Evolutionary conservation across 92 coral and sea anemone species (phyloP), one percentile per base, ranked within the genome.

Genomic region (Hydrozoanthus gracilis): DNA sequence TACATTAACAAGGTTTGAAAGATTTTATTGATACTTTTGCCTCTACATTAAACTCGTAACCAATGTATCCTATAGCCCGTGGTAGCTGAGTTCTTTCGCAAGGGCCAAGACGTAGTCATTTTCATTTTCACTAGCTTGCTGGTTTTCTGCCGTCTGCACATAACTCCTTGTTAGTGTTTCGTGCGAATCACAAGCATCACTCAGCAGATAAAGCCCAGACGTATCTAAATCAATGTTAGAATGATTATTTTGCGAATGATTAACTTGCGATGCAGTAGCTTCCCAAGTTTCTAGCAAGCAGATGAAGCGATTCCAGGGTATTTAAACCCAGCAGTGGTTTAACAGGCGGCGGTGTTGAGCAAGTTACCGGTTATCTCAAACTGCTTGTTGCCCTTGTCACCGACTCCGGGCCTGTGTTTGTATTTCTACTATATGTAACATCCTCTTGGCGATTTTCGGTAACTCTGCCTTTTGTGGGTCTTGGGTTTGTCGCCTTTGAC

Each of bases 291-390:
- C 78, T 50, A 73, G 76, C 7, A 65, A 71, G 76, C 76, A 71
- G 50, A 71, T 71, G 76, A 44, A 71, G 76, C 48, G 50, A 35
- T 45, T 71, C 76, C 76, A 46, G 78, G 56, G 74, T 69, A 69
- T 69, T 69, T 69, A 27, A 69, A 69, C 15, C 74, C 74, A 69
- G 74, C 74, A 69, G 74, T 69, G 74, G 74, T 69, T 69, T 48
- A 69, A 69, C 74, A 69, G 74, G 49, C 6, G 74, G 47, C 6
- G 47, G 74, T 69, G 73, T 69, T 8, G 14, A 69, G 14, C 15
- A 69, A 7, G 73, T 69, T 69, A 69, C 71, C 10, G 71, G 71
- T 60, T 15, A 60, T 4, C 16, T 60, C 66, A 60, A 12, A 60
- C 66, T 60, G 66, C 66, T 60, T 58, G 65, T 58, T 54, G 61